Evolutionary conservation across 2,888 invertebrate genomes (phyloP).

Genomic region (Drosophila koepferae): DNA sequence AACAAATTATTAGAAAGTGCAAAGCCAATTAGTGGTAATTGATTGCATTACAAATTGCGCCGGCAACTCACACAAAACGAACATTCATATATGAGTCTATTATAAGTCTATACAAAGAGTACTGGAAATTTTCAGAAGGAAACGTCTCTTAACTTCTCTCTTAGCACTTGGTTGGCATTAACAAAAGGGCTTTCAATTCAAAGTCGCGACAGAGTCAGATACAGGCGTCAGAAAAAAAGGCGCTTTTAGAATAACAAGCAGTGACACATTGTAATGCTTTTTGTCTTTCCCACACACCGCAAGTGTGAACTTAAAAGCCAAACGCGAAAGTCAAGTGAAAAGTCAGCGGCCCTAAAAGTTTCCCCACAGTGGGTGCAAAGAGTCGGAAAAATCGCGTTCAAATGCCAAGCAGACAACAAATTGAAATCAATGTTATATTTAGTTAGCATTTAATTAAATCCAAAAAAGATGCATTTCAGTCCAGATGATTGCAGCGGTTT

Average conservation of each 20-base stretch:
- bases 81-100: conserved; percentile 34
- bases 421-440: not conserved
- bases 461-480: conserved; percentile 26
- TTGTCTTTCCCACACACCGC: not conserved
- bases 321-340: conserved; percentile 56
- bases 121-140: not conserved
- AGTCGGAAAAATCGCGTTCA: not conserved
- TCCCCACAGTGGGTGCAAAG: not conserved
- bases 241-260: conserved; percentile 3
- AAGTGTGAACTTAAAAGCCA: not conserved
- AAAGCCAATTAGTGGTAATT: conserved; percentile 74
- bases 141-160: not conserved
- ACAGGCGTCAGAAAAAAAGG: not conserved
- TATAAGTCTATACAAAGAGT: not conserved
- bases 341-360: conserved; percentile 56
- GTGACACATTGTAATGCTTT: conserved; percentile 1
- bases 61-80: conserved; percentile 15
- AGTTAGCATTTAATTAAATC: conserved; percentile 31
- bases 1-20: conserved; percentile 34
- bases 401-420: conserved; percentile 2
- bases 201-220: not conserved
- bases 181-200: conserved; percentile 7
- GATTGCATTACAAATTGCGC: conserved; percentile 47
- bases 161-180: conserved; percentile 1
- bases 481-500: conserved; percentile 4